Evolutionary conservation across 2,888 invertebrate species (phyloP).

Genomic region (Itoplectis maculator): DNA sequence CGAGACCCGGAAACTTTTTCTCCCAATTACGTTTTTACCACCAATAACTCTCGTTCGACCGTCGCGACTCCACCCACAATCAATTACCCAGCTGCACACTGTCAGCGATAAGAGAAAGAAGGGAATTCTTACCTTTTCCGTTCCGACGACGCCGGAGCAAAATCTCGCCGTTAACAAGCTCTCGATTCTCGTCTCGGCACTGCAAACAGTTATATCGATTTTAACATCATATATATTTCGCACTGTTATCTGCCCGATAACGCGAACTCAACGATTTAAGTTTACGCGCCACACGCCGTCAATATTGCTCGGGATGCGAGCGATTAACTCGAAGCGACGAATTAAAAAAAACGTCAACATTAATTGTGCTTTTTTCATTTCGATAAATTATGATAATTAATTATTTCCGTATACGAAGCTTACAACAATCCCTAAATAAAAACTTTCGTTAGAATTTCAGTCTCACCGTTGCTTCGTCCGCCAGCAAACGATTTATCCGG

Average conservation of each 20-base stretch:
- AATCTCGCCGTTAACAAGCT: not conserved
- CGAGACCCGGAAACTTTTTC: not conserved
- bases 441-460: not conserved
- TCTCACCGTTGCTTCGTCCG: not conserved
- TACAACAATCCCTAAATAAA: too few relatives aligned
- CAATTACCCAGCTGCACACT: not conserved
- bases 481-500: not conserved
- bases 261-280: not conserved
- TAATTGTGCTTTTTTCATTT: not conserved
- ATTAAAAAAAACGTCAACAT: not conserved
- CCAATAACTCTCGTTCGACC: not conserved
- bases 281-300: not conserved
- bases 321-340: not conserved
- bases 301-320: not conserved
- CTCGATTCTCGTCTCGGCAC: not conserved
- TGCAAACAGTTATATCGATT: slow-evolving; percentile 5
- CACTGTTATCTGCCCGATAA: not conserved
- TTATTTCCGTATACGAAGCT: too few relatives aligned
- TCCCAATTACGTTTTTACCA: not conserved
- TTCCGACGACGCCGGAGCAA: not conserved
- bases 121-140: not conserved
- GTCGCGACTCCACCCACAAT: not conserved
- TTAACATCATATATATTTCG: not conserved
- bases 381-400: not conserved
- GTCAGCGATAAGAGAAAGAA: not conserved